Conservation (phyloP, 2,113 vertebrate genomes). For the Oxyruncus cristatus region DNA sequence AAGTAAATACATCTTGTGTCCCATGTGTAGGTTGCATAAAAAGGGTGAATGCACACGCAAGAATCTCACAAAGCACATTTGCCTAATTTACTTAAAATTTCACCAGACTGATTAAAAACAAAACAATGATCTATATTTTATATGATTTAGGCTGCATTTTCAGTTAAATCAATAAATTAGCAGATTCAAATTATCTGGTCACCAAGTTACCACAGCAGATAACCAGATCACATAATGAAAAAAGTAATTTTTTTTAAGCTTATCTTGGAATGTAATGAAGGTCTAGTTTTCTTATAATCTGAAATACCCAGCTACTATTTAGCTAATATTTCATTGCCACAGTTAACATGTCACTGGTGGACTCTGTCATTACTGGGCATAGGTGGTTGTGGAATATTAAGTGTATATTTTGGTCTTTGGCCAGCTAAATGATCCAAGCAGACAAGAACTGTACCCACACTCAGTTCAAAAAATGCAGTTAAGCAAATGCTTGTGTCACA, state of each 20-base stretch:
- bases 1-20: not conserved
- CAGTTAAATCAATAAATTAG: not conserved
- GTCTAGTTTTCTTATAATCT: not conserved
- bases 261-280: not conserved
- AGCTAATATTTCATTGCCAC: not conserved
- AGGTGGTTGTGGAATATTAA: not conserved
- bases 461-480: not conserved
- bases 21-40: no score
- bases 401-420: not conserved
- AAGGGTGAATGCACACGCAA: not conserved
- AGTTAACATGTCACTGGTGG: not conserved
- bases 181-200: not conserved
- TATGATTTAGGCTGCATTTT: not conserved
- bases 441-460: not conserved
- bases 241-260: not conserved
- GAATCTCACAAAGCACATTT: not conserved
- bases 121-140: not conserved
- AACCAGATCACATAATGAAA: not conserved
- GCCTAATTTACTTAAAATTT: not conserved
- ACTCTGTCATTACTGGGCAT: not conserved
- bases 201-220: not conserved
- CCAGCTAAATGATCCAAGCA: not conserved
- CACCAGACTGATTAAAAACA: not conserved
- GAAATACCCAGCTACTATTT: not conserved
- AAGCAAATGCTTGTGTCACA: not conserved